phyloP scores from a whole-genome alignment of 2,888 invertebrate species.

The Tholera decimalis region DNA sequence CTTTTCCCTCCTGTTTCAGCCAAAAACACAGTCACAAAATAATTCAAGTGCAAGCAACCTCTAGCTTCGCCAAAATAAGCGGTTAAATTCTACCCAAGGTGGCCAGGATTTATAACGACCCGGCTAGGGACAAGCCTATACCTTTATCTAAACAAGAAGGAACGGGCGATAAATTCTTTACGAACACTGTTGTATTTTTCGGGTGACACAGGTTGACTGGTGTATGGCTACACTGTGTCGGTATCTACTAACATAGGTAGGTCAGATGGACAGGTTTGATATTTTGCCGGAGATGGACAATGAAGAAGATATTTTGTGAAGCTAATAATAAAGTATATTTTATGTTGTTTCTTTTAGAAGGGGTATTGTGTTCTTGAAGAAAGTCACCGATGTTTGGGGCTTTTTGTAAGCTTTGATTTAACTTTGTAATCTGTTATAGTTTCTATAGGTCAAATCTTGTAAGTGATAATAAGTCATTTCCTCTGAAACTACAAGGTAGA shows the following conservation, averaged over 20 bases:
- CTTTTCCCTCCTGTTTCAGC: neutral
- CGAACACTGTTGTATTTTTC: constrained; percentile 45
- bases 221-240: constrained; percentile 41
- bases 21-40: neutral
- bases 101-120: constrained; percentile 56
- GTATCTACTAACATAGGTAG: constrained; percentile 26
- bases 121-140: constrained; percentile 41
- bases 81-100: constrained; percentile 57
- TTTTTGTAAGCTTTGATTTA: no score
- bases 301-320: neutral
- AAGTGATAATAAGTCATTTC: no score
- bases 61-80: constrained; percentile 43
- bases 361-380: no score
- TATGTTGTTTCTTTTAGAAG: neutral
- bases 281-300: neutral
- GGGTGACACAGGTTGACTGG: constrained; percentile 42
- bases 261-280: constrained; percentile 21
- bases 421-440: no score
- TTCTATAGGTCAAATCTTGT: no score
- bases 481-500: no score
- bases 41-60: constrained; percentile 25
- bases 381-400: no score
- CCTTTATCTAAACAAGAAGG: constrained; percentile 53
- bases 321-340: no score
- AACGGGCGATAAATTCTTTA: constrained; percentile 62